These are phyloP conservation scores for Hucho hucho DNA, from an alignment of 2,113 vertebrate genomes.

Conservation along the genomic window DNA sequence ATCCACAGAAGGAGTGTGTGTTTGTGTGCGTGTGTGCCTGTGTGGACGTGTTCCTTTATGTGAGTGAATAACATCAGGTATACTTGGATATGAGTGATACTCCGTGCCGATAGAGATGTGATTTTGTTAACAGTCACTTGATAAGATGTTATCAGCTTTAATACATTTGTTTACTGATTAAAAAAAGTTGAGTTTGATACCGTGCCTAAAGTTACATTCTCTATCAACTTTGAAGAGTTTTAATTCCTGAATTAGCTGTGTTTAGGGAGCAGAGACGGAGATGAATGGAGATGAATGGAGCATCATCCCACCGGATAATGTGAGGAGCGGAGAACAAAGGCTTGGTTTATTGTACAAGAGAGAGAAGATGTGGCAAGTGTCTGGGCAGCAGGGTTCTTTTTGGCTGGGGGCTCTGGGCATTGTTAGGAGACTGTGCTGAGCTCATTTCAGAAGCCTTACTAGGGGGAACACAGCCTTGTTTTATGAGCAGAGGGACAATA, in stretches of 20 bases:
- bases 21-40: background rate
- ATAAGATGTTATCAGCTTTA: slow-evolving; percentile 18
- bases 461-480: background rate
- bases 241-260: background rate
- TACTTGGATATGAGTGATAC: background rate
- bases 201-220: background rate
- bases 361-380: background rate
- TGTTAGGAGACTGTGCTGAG: slow-evolving; percentile 23
- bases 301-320: background rate
- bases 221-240: slow-evolving; percentile 7
- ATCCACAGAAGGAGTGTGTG: background rate
- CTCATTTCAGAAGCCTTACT: slow-evolving; percentile 16
- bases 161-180: slow-evolving; percentile 10
- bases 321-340: slow-evolving; percentile 20
- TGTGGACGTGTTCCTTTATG: background rate
- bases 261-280: background rate
- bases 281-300: background rate
- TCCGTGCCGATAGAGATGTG: background rate
- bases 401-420: slow-evolving; percentile 4
- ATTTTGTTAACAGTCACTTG: background rate
- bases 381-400: slow-evolving; percentile 21
- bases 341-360: background rate
- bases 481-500: slow-evolving; percentile 8
- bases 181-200: slow-evolving; percentile 4
- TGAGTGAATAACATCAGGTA: background rate